phyloP scores from a whole-genome alignment of 2,888 invertebrate species.

The Morinoia aosen region DNA sequence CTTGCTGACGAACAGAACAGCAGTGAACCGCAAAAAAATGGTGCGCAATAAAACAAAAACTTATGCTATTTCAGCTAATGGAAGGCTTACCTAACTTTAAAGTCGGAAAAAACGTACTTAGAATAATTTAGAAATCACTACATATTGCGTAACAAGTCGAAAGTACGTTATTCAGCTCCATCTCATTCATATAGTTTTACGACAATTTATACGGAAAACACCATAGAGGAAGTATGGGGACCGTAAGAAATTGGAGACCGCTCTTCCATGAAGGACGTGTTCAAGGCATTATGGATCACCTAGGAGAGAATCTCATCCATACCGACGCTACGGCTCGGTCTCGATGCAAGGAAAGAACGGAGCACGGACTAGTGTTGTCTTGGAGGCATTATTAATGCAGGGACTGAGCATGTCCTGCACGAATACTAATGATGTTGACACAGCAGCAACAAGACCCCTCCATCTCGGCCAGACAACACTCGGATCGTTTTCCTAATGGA shows the following conservation, averaged over 20 bases:
- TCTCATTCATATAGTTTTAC: neutral
- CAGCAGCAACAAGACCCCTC: neutral
- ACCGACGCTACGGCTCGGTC: neutral
- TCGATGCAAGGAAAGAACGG: neutral
- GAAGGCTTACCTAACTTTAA: too few relatives aligned
- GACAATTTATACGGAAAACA: neutral
- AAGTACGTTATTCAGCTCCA: too few relatives aligned
- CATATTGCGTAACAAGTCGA: too few relatives aligned
- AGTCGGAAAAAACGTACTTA: too few relatives aligned
- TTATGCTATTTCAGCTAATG: too few relatives aligned
- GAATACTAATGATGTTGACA: slow-evolving; percentile 33
- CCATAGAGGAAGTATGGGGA: neutral
- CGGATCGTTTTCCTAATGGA: slow-evolving; percentile 3
- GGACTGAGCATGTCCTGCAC: neutral
- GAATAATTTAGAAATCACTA: too few relatives aligned
- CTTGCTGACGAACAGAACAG: too few relatives aligned
- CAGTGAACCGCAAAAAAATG: too few relatives aligned
- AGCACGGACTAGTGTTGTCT: neutral
- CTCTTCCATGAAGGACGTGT: neutral
- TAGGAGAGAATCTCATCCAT: neutral
- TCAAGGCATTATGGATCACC: neutral
- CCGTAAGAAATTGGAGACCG: neutral
- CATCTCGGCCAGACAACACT: neutral
- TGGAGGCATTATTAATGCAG: slow-evolving; percentile 12
- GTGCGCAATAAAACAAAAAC: too few relatives aligned